Evolutionary conservation across 2,888 invertebrate species (phyloP).

Genomic region (Folsomia candida): DNA sequence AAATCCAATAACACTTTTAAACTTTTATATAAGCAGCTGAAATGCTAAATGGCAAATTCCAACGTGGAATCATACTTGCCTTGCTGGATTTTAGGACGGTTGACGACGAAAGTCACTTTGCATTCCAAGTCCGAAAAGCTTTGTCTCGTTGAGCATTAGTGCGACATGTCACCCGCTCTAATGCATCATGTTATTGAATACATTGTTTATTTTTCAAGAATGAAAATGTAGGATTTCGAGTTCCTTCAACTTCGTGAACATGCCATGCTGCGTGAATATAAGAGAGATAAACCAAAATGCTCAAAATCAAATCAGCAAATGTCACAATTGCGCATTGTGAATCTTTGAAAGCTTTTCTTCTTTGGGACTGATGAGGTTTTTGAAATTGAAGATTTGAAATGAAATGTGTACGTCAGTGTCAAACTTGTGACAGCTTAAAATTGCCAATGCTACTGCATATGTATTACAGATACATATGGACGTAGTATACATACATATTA

Average conservation of each 20-base stretch:
- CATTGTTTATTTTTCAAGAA: neutral
- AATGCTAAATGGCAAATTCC: neutral
- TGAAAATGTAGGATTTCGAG: neutral
- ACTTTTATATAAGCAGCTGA: neutral
- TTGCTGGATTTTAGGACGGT: neutral
- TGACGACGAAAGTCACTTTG: neutral
- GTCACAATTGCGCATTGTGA: neutral
- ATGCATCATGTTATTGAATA: neutral
- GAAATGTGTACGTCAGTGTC: constrained; percentile 7
- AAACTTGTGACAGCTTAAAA: neutral
- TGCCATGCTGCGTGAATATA: too few relatives aligned
- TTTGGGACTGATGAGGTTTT: neutral
- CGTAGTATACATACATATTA: too few relatives aligned
- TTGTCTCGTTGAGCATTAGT: neutral
- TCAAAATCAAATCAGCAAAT: constrained; percentile 5
- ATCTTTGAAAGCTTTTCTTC: neutral
- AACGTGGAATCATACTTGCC: neutral
- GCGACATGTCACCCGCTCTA: neutral
- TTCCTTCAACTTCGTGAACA: too few relatives aligned
- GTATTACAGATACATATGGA: too few relatives aligned
- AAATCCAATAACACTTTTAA: neutral
- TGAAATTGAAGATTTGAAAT: neutral
- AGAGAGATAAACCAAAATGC: neutral
- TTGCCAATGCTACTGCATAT: too few relatives aligned
- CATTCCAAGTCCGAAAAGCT: neutral